Evolutionary conservation across 1,140 invertebrate species (phyloP).

Genomic region (Nephila pilipes): DNA sequence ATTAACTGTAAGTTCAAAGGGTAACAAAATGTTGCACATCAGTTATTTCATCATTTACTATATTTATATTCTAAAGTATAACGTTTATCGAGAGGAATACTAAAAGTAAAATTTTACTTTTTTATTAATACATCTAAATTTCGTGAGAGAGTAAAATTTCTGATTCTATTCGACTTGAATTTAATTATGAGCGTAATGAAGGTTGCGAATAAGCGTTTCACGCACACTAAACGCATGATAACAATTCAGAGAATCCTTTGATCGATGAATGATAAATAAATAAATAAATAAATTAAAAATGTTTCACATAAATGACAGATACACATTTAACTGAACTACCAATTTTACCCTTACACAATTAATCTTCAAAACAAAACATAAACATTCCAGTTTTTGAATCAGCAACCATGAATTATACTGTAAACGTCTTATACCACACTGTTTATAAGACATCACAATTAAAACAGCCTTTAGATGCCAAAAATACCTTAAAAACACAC

Average conservation of each 20-base stretch:
- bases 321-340: background rate
- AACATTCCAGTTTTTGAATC: background rate
- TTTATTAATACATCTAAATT: background rate
- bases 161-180: too few relatives aligned
- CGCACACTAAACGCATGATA: background rate
- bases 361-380: background rate
- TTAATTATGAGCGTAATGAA: background rate
- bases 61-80: too few relatives aligned
- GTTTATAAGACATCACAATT: background rate
- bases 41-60: too few relatives aligned
- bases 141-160: background rate
- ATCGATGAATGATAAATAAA: slow-evolving; percentile 29
- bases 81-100: background rate
- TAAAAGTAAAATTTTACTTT: background rate
- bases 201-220: background rate
- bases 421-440: background rate
- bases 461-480: background rate
- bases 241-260: background rate
- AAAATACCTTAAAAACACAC: background rate
- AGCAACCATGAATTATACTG: background rate
- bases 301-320: slow-evolving; percentile 2
- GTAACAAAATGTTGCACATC: too few relatives aligned
- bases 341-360: background rate
- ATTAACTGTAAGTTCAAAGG: too few relatives aligned
- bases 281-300: slow-evolving; percentile 21